Evolutionary conservation across 2,888 invertebrate species (phyloP), one percentile per base, ranked within the genome.

Genomic region (Cepaea hortensis): DNA sequence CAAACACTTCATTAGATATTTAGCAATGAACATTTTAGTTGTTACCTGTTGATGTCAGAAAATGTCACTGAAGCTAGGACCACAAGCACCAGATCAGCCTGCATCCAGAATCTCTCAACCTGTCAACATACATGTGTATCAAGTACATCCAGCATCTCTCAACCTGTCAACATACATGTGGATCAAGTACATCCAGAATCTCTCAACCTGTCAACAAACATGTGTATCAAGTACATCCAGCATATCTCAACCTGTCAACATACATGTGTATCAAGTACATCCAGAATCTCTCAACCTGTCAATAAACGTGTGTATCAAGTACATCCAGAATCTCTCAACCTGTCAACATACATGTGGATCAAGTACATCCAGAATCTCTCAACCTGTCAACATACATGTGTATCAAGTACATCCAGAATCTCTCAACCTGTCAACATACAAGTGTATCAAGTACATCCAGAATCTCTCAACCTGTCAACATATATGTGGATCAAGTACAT

Each of bases 31-130:
- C 6, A n/a, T 23, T 35, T 35, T 23, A 48, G 48, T 7, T 13
- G 20, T 81, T 88, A 92, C 93, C 90, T 89, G 83, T 90, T 85
- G 46, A 91, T 73, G 50, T 89, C 88, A 86, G 90, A 87, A 61
- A 90, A 91, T 11, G 92, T 92, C 61, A 92, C 85, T 70, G 91
- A 90, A 46, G 91, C 91, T 65, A 93, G 84, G 15, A 93, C 81
- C 18, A 90, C 90, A 48, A 93, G 55, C 15, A 93, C 89, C 50
- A 92, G 83, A 88, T 94, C 93, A 89, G 90, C 90, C 90, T 94
- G 94, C 90, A 94, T 91, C 94, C 94, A 94, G 85, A 94, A 94
- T 77, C 94, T 90, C 88, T 94, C 93, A 55, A 93, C 93, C 94
- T 93, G 88, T 62, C 79, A 79, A 79, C 62, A 79, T 9, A 76